These are phyloP conservation scores for Scolopax mira DNA, from an alignment of 2,113 vertebrate genomes.

Conservation along the genomic window DNA sequence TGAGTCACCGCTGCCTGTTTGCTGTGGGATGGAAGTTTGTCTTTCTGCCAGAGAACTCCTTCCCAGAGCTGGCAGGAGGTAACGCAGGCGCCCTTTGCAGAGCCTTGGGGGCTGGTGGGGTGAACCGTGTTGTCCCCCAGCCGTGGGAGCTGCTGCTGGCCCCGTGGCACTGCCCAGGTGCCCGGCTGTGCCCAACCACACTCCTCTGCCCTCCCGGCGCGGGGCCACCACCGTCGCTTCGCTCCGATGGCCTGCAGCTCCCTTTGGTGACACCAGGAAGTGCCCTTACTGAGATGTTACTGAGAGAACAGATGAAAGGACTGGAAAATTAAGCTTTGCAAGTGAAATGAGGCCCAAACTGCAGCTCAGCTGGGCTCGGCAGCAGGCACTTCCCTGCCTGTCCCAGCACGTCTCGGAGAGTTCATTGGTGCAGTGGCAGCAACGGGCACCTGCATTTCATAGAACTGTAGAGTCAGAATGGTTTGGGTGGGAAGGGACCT, in stretches of 20 bases:
- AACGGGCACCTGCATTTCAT: fast-evolving
- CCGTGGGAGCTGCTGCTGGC: not conserved
- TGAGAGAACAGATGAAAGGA: not conserved
- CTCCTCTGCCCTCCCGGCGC: fast-evolving
- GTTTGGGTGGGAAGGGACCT: not conserved
- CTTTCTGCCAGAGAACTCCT: not conserved
- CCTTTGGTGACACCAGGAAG: fast-evolving
- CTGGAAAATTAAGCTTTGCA: not conserved
- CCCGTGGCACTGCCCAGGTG: fast-evolving
- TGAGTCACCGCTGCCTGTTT: not conserved
- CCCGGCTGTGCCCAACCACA: fast-evolving
- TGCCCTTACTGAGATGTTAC: not conserved
- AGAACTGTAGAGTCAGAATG: not conserved
- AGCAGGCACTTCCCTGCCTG: not conserved
- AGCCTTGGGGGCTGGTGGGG: not conserved
- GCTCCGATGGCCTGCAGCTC: fast-evolving
- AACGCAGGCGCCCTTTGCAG: fast-evolving
- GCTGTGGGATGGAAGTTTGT: not conserved
- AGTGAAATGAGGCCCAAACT: not conserved
- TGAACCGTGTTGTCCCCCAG: not conserved
- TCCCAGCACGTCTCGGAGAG: not conserved
- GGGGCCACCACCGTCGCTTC: fast-evolving
- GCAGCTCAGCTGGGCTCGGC: not conserved
- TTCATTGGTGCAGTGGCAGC: not conserved
- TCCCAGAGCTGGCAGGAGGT: not conserved